phyloP scores from a whole-genome alignment of 2,113 vertebrate species.

The Phodopus roborovskii region DNA sequence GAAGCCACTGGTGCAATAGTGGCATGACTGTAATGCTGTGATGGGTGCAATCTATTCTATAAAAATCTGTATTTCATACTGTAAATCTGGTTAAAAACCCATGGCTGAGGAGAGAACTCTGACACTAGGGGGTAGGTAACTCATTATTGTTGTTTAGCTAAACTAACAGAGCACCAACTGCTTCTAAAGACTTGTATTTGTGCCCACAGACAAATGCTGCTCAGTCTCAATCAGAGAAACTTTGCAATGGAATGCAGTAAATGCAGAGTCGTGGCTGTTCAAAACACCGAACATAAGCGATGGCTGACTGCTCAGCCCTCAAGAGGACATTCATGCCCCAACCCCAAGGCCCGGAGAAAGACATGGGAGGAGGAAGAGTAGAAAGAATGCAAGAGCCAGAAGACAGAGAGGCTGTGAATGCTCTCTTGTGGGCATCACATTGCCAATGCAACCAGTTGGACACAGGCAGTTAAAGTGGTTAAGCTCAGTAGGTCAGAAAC shows the following conservation, averaged over 20 bases:
- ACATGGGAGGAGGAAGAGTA: too few species aligned
- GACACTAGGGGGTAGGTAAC: too few species aligned
- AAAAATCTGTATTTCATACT: background rate
- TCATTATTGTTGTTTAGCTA: background rate
- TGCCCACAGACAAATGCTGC: background rate
- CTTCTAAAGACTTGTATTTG: background rate
- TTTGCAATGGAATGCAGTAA: background rate
- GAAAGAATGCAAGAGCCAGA: background rate
- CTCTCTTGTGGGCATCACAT: background rate
- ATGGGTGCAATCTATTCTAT: background rate
- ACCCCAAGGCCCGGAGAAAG: background rate
- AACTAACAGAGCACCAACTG: background rate
- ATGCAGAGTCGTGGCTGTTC: rapidly evolving
- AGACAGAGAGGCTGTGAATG: background rate
- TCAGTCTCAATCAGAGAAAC: background rate
- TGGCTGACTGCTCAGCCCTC: too few species aligned
- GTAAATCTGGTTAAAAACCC: background rate
- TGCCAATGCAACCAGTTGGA: background rate
- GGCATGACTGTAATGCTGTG: too few species aligned
- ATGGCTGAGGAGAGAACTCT: background rate
- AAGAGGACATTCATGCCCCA: background rate
- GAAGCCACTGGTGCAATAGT: background rate
- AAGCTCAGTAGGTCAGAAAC: background rate
- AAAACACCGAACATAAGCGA: background rate
- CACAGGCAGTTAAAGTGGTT: background rate